Evolutionary conservation across 2,113 vertebrate species (phyloP).

Genomic region (Phasianus colchicus): DNA sequence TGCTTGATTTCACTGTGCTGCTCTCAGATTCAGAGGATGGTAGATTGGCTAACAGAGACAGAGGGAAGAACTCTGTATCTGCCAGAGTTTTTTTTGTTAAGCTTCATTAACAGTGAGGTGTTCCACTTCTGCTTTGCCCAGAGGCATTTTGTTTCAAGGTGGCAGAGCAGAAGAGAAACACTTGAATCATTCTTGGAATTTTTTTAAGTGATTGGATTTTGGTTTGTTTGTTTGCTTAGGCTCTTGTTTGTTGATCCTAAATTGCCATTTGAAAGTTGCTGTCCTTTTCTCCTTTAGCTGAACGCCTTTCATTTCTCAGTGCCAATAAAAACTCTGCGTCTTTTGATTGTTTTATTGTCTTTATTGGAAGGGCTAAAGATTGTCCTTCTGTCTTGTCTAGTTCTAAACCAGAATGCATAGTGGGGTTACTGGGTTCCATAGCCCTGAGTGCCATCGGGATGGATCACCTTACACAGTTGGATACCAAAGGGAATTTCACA

Average conservation of each 20-base stretch:
- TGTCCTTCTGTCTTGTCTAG: background rate
- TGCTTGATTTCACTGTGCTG: background rate
- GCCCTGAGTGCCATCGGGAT: background rate
- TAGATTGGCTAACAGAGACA: background rate
- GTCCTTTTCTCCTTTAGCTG: background rate
- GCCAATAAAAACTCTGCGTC: fast-evolving
- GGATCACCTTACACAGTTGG: background rate
- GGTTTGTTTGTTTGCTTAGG: background rate
- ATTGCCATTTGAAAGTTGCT: background rate
- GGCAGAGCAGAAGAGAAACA: background rate
- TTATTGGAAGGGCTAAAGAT: background rate
- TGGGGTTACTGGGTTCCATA: background rate
- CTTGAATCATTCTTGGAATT: background rate
- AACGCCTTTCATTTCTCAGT: background rate
- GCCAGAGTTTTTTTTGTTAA: background rate
- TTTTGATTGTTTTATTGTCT: background rate
- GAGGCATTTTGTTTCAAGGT: background rate
- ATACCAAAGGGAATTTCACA: background rate
- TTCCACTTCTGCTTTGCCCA: background rate
- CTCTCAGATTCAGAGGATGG: background rate
- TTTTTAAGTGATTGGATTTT: background rate
- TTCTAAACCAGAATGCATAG: background rate
- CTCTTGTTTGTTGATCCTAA: background rate
- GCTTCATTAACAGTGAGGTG: background rate
- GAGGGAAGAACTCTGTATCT: background rate